Percentiles rank a stretch among this genome's conserved stretches.
Evolutionary conservation across 2,888 invertebrate species (phyloP).

Genomic region (Dyspetes luteomarginatus): DNA sequence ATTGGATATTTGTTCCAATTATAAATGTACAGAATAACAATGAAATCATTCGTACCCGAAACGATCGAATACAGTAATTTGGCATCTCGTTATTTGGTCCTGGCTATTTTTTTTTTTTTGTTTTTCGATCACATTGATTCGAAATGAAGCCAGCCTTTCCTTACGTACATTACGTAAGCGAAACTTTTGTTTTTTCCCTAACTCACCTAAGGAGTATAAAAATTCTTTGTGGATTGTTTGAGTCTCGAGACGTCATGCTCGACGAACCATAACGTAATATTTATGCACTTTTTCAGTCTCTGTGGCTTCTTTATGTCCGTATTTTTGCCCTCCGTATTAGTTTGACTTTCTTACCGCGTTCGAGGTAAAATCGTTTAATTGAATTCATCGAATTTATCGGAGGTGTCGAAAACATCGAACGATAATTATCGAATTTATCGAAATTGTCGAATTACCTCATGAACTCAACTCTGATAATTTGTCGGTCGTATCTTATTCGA

Average conservation of each 20-base stretch:
- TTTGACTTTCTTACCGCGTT: not conserved
- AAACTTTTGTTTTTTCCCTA: not conserved
- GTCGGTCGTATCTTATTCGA: conserved; percentile 49
- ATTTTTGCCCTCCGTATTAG: no score
- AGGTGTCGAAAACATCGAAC: conserved; percentile 3
- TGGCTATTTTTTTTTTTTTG: conserved; percentile 13
- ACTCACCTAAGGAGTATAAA: not conserved
- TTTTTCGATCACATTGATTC: not conserved
- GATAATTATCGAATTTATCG: not conserved
- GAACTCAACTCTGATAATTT: conserved; percentile 64
- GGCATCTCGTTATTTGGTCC: conserved; percentile 62
- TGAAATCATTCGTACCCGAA: conserved; percentile 19
- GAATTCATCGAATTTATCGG: not conserved
- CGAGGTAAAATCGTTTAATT: no score
- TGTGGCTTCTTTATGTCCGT: not conserved
- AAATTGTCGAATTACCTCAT: conserved; percentile 14
- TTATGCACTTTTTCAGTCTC: conserved; percentile 1
- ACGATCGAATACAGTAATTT: conserved; percentile 46
- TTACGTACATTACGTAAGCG: not conserved
- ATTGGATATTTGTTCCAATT: conserved; percentile 4
- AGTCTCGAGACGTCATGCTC: not conserved
- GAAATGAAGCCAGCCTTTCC: not conserved
- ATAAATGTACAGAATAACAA: conserved; percentile 25
- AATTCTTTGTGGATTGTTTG: conserved; percentile 3
- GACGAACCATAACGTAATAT: conserved; percentile 14